Percentiles rank a stretch among this genome's conserved stretches.
Conservation (phyloP, 1,140 invertebrate genomes). For the Leptinotarsa defecta region DNA sequence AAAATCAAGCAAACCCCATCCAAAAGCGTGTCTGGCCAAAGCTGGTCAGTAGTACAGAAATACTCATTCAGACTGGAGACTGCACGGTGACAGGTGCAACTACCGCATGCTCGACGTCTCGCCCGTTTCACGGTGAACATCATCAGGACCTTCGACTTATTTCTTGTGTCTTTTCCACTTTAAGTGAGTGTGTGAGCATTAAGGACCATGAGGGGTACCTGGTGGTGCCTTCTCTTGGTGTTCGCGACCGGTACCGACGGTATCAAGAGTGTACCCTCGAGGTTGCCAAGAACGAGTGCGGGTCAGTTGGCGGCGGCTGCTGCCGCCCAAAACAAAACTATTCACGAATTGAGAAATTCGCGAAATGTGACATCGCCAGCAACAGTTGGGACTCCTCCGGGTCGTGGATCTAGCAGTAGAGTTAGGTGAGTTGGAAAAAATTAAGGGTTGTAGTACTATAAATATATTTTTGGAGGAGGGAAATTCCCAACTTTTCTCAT, state of each 20-base stretch:
- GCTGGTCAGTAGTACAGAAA: constrained; percentile 25
- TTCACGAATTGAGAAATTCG: constrained; percentile 44
- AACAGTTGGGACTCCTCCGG: constrained; percentile 36
- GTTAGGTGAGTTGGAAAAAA: constrained; percentile 37
- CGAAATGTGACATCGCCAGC: constrained; percentile 31
- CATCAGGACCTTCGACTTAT: not conserved
- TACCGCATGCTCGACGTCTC: constrained; percentile 13
- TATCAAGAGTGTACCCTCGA: constrained; percentile 42
- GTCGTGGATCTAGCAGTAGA: constrained; percentile 42
- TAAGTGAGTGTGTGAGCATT: constrained; percentile 11
- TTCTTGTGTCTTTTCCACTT: not conserved
- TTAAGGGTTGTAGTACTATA: too few species aligned
- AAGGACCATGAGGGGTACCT: constrained; percentile 46
- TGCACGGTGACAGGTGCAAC: constrained; percentile 23
- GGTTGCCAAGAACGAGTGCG: constrained; percentile 54
- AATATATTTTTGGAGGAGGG: too few species aligned
- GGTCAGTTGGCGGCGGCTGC: constrained; percentile 52
- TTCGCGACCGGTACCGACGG: constrained; percentile 32
- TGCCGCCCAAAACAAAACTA: constrained; percentile 51
- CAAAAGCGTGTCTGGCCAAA: constrained; percentile 25
- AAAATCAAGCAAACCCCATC: constrained; percentile 23
- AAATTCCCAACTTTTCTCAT: too few species aligned
- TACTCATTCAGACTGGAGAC: constrained; percentile 16
- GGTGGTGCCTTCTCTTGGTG: constrained; percentile 47
- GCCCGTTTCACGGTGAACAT: not conserved